These are phyloP conservation scores for Flabesymbios commensalis DNA, from an alignment of 2,888 invertebrate species.

Conservation along the genomic window DNA sequence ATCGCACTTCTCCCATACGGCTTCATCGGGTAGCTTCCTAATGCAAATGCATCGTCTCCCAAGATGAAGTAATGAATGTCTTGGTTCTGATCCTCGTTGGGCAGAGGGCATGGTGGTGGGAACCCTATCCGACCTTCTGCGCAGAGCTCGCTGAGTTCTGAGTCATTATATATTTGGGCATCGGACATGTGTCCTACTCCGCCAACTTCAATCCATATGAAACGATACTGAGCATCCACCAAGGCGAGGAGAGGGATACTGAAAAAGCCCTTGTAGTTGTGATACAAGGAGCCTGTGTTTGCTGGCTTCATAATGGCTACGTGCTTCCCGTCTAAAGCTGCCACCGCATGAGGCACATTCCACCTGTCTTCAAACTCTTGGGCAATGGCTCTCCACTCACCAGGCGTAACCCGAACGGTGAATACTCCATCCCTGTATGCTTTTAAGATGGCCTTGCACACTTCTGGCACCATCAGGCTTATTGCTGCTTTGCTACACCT, in stretches of 20 bases:
- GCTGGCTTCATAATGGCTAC: neutral
- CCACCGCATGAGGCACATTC: neutral
- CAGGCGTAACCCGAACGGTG: neutral
- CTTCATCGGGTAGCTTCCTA: no score
- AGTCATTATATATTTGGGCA: neutral
- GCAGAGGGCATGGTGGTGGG: neutral
- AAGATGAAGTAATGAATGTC: neutral
- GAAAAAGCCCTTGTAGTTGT: neutral
- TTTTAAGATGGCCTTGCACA: neutral
- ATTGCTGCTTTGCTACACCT: neutral
- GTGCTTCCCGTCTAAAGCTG: neutral
- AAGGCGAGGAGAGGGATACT: neutral
- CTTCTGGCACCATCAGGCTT: neutral
- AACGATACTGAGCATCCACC: neutral
- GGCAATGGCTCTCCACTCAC: neutral
- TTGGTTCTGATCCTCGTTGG: neutral
- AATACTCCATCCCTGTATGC: no score
- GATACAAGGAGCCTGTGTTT: neutral
- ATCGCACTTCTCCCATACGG: no score
- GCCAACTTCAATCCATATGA: neutral
- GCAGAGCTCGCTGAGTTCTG: neutral
- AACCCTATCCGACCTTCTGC: neutral
- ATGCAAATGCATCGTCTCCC: neutral
- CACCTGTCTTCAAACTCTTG: neutral
- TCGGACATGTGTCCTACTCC: slow-evolving; percentile 1